These are phyloP conservation scores for Synergus japonicus DNA, from an alignment of 2,888 invertebrate genomes.

Conservation along the genomic window DNA sequence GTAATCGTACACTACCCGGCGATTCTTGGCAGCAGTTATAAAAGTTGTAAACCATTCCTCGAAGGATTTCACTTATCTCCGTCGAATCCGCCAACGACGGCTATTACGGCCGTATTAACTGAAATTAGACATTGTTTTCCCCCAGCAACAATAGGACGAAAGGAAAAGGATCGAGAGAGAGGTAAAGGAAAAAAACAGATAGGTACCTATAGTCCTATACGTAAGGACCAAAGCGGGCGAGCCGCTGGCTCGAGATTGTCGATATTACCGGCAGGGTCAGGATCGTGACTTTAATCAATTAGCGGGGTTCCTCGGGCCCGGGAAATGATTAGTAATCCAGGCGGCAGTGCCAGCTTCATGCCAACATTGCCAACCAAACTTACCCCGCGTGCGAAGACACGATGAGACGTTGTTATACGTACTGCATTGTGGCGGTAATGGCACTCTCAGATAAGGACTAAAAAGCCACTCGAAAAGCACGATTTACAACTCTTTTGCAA, in stretches of 20 bases:
- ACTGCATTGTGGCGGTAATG: slow-evolving; percentile 37
- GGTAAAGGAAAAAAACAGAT: slow-evolving; percentile 51
- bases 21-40: slow-evolving; percentile 43
- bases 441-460: slow-evolving; percentile 28
- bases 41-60: slow-evolving; percentile 42
- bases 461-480: slow-evolving; percentile 39
- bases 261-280: slow-evolving; percentile 72
- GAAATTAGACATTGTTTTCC: slow-evolving; percentile 72
- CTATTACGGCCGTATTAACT: slow-evolving; percentile 69
- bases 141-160: slow-evolving; percentile 62
- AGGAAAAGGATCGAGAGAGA: slow-evolving; percentile 32
- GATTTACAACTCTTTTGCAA: slow-evolving; percentile 22
- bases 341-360: slow-evolving; percentile 56
- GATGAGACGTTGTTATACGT: slow-evolving; percentile 38
- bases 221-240: slow-evolving; percentile 51
- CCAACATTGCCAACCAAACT: slow-evolving; percentile 45
- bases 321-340: slow-evolving; percentile 76
- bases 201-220: slow-evolving; percentile 43
- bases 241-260: slow-evolving; percentile 67
- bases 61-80: slow-evolving; percentile 64
- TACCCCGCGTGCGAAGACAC: slow-evolving; percentile 40
- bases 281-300: slow-evolving; percentile 77
- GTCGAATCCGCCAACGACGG: slow-evolving; percentile 60
- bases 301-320: slow-evolving; percentile 75
- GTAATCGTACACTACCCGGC: slow-evolving; percentile 43